These are phyloP conservation scores for Slavum lentiscoides DNA, from an alignment of 2,888 invertebrate species.

Conservation along the genomic window DNA sequence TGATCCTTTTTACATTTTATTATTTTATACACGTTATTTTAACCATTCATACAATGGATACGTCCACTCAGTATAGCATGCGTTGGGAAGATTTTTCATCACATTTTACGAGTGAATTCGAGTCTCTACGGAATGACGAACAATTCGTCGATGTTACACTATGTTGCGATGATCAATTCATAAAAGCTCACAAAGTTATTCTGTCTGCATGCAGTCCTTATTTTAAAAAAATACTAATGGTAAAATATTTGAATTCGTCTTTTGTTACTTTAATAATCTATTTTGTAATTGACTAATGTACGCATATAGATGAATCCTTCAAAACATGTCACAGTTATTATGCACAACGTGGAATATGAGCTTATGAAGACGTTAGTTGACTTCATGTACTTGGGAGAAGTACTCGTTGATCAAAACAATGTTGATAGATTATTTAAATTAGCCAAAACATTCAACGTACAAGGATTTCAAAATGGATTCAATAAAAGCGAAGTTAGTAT, in stretches of 20 bases:
- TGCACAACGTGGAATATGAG: slow-evolving; percentile 79
- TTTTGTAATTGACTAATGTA: background rate
- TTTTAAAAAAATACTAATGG: slow-evolving; percentile 84
- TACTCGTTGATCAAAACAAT: slow-evolving; percentile 65
- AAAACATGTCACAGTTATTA: slow-evolving; percentile 82
- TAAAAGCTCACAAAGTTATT: slow-evolving; percentile 84
- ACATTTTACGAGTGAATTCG: slow-evolving; percentile 84
- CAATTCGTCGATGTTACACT: slow-evolving; percentile 87
- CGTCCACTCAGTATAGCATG: slow-evolving; percentile 59
- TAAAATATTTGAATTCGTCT: slow-evolving; percentile 61
- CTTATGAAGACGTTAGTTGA: slow-evolving; percentile 78
- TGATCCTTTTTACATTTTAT: background rate
- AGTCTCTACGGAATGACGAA: slow-evolving; percentile 80
- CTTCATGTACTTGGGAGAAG: slow-evolving; percentile 86
- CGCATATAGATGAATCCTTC: slow-evolving; percentile 74
- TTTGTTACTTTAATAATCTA: background rate
- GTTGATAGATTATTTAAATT: slow-evolving; percentile 66
- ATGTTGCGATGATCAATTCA: slow-evolving; percentile 80
- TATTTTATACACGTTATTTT: background rate
- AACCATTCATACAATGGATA: background rate
- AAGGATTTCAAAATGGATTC: slow-evolving; percentile 45
- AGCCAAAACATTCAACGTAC: slow-evolving; percentile 42
- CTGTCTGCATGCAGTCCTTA: slow-evolving; percentile 85
- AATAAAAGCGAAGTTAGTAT: slow-evolving; percentile 44
- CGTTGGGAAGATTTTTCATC: slow-evolving; percentile 89